A percentile compares a stretch with the other conserved stretches of the same genome.
These are phyloP conservation scores for Trachelus stipa DNA, from an alignment of 2,888 invertebrate genomes.

Conservation along the genomic window DNA sequence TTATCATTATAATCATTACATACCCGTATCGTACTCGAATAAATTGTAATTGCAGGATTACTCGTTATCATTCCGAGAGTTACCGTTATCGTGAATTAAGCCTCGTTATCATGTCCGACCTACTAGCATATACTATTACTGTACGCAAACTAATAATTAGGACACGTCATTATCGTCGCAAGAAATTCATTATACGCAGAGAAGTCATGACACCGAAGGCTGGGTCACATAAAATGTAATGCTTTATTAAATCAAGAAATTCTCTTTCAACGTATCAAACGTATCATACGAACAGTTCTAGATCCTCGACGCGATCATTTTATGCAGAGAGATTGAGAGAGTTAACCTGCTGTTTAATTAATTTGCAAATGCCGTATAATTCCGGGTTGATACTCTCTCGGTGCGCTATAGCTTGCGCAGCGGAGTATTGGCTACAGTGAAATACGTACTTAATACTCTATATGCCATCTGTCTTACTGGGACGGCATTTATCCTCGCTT, in stretches of 20 bases:
- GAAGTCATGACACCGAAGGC: not conserved
- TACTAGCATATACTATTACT: not conserved
- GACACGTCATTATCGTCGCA: not conserved
- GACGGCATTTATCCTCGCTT: conserved; percentile 40
- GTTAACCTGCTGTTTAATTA: not conserved
- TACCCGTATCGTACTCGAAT: conserved; percentile 49
- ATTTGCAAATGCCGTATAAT: not conserved
- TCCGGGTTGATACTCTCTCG: not conserved
- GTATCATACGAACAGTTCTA: not conserved
- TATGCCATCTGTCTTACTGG: conserved; percentile 18
- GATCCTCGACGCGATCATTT: not conserved
- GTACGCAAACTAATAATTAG: not conserved
- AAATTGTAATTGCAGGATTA: conserved; percentile 47
- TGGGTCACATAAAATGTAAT: not conserved
- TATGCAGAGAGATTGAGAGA: not conserved
- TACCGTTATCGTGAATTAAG: not conserved
- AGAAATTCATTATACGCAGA: not conserved
- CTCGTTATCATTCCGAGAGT: conserved; percentile 27
- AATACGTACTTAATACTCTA: not conserved
- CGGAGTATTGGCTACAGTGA: not conserved
- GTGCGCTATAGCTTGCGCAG: not conserved
- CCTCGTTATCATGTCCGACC: not conserved
- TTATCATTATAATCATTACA: not conserved
- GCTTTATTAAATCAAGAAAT: not conserved
- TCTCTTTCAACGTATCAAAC: not conserved